A percentile compares a stretch with the other conserved stretches of the same genome.
Evolutionary conservation across 37 sponge, comb jelly and placozoan species (phyloP).

Genomic region (Dysidea cf. avara): DNA sequence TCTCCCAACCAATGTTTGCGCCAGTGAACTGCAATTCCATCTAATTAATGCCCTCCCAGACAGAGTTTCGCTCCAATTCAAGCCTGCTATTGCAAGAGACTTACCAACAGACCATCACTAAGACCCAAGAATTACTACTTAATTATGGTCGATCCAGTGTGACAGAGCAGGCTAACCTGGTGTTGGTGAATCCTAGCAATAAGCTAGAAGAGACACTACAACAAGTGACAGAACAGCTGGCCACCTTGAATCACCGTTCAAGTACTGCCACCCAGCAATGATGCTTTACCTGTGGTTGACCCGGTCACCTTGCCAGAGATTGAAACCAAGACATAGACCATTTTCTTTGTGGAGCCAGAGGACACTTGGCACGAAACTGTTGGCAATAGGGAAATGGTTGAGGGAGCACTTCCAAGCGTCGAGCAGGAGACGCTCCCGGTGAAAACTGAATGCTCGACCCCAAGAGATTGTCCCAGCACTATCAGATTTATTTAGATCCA

Average conservation of each 20-base stretch:
- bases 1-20: no score
- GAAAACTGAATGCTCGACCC: not conserved
- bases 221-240: slow-evolving; percentile 1
- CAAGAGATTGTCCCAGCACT: not conserved
- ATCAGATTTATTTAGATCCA: not conserved
- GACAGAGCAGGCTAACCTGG: no score
- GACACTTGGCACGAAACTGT: not conserved
- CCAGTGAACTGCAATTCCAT: no score
- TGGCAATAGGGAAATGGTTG: no score
- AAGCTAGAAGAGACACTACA: not conserved
- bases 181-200: no score
- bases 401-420: not conserved
- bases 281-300: not conserved
- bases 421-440: slow-evolving; percentile 2
- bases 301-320: not conserved
- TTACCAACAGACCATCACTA: not conserved
- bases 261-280: not conserved
- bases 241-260: not conserved
- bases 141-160: no score
- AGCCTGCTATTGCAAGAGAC: not conserved
- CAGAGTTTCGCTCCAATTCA: not conserved
- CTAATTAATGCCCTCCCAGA: no score
- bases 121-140: not conserved
- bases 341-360: not conserved
- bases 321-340: not conserved